Evolutionary conservation across 2,797 vertebrate genomes (phyloP).

Genomic region (Anas bahamensis): DNA sequence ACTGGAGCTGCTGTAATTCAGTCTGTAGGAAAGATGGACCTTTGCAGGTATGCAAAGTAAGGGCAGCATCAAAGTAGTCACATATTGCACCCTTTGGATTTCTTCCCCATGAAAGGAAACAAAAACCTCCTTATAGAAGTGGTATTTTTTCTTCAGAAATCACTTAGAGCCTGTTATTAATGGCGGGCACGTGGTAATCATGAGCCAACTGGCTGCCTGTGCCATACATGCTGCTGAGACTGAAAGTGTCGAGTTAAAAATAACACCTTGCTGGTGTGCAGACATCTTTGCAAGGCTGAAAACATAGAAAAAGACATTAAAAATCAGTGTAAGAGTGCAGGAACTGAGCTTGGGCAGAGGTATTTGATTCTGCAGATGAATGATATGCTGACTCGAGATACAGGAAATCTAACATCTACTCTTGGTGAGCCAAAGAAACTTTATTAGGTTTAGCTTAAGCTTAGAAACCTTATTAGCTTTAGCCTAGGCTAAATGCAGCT

Average conservation of each 20-base stretch:
- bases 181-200: rapidly evolving
- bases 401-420: not conserved
- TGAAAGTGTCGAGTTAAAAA: not conserved
- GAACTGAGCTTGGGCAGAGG: not conserved
- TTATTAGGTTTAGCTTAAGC: not conserved
- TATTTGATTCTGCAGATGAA: not conserved
- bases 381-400: not conserved
- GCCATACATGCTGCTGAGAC: not conserved
- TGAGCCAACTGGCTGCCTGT: not conserved
- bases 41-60: not conserved
- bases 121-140: not conserved
- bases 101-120: not conserved
- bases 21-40: not conserved
- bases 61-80: not conserved
- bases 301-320: not conserved
- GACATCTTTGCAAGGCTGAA: not conserved
- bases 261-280: not conserved
- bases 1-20: no score
- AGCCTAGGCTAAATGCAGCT: not conserved
- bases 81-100: not conserved
- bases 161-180: not conserved
- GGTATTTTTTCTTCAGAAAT: not conserved
- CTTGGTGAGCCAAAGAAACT: not conserved
- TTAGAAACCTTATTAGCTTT: no score
- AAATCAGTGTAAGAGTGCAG: not conserved